Base-by-base conservation (phyloP, 2,113 vertebrate genomes). In the Limnothrissa miodon region DNA sequence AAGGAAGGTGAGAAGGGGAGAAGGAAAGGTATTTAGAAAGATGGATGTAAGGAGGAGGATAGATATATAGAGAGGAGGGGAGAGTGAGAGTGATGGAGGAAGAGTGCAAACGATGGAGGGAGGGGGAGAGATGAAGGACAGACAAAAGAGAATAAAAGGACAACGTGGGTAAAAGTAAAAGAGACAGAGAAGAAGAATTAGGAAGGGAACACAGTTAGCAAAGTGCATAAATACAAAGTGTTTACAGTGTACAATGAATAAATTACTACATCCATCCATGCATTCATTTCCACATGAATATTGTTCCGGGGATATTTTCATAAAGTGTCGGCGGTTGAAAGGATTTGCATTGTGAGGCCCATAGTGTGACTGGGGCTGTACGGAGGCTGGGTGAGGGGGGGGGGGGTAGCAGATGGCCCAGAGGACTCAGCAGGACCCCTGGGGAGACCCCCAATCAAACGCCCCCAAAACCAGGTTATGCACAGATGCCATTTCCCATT, bases 401-500 rank as follows among this genome's bases (percentile, higher is more conserved):
- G 82, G 39, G 48, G 48, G 19, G 56, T 45, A 45, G 81, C 88
- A 89, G 87, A 89, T 89, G 88, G 87, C 48, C 81, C 78, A 36
- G 66, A 19, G 82, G 59, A 15, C 56, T 46, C 51, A 44, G 82
- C 70, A 83, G 78, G 56, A 80, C 89, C 93, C 89, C 88, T 19
- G 83, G 89, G 93, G 92, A 91, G 79, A 86, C 82, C 48, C 80
- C 87, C 91, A 90, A 88, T 91, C 90, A 92, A 89, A 87, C 83
- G 90, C 86, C 87, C 42, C 91, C 90, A 84, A 93, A 93, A 93
- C 89, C 94, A 94, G 90, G 93, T 94, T 94, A 94, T 90, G 88
- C 79, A 85, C 92, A 91, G 90, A 93, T 94, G 93, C 93, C 94
- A 93, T 85, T 88, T 89, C 85, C 91, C 91, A 94, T 95, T 94